Evolutionary conservation across 2,888 invertebrate genomes (phyloP), one percentile per base, ranked within the genome.

Genomic region (Cremastinae sp.): DNA sequence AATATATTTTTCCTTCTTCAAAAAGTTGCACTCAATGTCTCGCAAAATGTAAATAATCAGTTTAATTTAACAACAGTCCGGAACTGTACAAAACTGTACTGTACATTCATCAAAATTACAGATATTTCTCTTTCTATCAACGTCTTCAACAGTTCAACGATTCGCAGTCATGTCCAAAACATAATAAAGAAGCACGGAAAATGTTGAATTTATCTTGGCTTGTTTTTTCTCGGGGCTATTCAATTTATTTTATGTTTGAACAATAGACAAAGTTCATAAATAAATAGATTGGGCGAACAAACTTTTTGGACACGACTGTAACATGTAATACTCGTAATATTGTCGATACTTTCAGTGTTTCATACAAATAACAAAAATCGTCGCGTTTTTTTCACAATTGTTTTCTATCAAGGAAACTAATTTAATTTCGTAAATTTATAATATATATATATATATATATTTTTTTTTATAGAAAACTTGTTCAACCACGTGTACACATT

Each of bases 271-370:
- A 28, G 5, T 3, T 28, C 28, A 28, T 28, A 28, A 28, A 28
- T 28, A 28, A 28, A 28, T 28, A 28, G 28, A 3, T 28, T 28
- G 5, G 28, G 28, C 28, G 5, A 28, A 28, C 28, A 28, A 28
- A 28, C n/a, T 28, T 28, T 28, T 28, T 28, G 28, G 28, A 28
- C 14, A 12, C 45, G 45, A 47, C 45, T 7, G 12, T 47, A 1
- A 22, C 28, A 16, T 45, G 37, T 55, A 68, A 68, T 68, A 56
- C 66, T 68, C 12, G 12, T 56, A 37, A 58, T 56, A 47, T 68
- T 68, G 56, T 68, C 66, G 56, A 56, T 58, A 56, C 58, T 58
- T 35, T 3, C 20, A 8, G 45, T 20, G 39, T 51, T 49, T 28
- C 20, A 51, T 22, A 39, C 12, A 35, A 16, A 58, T 20, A 47